phyloP scores from a whole-genome alignment of 35 echinoderm and acorn worm genomes.

The Lytechinus variegatus region DNA sequence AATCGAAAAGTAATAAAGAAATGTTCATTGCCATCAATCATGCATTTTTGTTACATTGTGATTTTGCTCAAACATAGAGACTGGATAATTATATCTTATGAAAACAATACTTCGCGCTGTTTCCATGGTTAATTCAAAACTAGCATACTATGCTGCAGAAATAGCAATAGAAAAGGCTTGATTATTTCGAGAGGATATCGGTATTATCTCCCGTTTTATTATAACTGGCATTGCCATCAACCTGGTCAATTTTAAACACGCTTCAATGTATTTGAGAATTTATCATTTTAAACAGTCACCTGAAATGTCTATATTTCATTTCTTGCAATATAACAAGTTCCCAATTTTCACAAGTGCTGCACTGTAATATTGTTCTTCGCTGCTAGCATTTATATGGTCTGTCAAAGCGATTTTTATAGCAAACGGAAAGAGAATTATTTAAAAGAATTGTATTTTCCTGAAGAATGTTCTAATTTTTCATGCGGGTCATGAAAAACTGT shows the following conservation, averaged over 20 bases:
- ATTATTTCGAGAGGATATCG: not conserved
- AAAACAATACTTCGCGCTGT: too few species aligned
- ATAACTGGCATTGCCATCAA: too few species aligned
- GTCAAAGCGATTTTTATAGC: not conserved
- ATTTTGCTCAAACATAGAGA: not conserved
- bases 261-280: too few species aligned
- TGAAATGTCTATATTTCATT: not conserved
- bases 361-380: not conserved
- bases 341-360: not conserved
- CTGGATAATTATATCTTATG: too few species aligned
- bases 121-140: too few species aligned
- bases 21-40: not conserved
- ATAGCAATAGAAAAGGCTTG: constrained; percentile 4
- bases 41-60: not conserved
- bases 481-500: constrained; percentile 40
- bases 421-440: too few species aligned
- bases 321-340: not conserved
- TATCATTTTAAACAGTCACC: not conserved
- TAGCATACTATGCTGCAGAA: not conserved
- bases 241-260: too few species aligned
- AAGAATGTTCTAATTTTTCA: not conserved
- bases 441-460: not conserved
- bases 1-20: not conserved
- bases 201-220: too few species aligned
- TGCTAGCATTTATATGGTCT: not conserved